Evolutionary conservation across 2,888 invertebrate genomes (phyloP), one percentile per base, ranked within the genome.

Genomic region (Acanthosepion esculentum): DNA sequence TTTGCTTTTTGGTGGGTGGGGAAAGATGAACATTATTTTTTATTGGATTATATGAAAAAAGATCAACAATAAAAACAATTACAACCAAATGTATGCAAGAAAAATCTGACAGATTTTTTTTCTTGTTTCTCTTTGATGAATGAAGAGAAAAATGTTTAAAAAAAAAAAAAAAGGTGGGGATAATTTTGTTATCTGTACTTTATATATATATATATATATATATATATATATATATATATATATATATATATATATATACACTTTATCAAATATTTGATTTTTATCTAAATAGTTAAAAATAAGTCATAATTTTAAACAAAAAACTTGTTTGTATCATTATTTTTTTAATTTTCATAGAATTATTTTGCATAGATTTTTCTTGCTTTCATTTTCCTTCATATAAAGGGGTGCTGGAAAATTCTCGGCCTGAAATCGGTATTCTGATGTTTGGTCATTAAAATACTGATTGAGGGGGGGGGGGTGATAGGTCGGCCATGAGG

Each of bases 31-130:
- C 78, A n/a, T 78, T n/a, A 78, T 78, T n/a, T 78, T 7, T 20
- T 29, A 26, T 78, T 10, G 12, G n/a, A n/a, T 78, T 78, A n/a
- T 78, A n/a, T 29, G 78, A 78, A 78, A 33, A 41, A 78, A 78
- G 15, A 78, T 78, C 78, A 78, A 78, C n/a, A 78, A 78, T 78
- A 78, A 78, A 78, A 78, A 78, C n/a, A 78, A 78, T 78, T 78
- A 33, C 78, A 78, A 78, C 78, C n/a, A 78, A 78, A 78, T 59
- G 26, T 23, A 78, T n/a, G 10, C 8, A 78, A 78, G 18, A 78
- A 78, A 33, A 78, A 78, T n/a, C n/a, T 78, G 78, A 33, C 5
- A 78, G 18, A 78, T n/a, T n/a, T n/a, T 78, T n/a, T 78, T 78
- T 78, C 33, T 78, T n/a, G n/a, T 78, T 78, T 78, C 78, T 78